Evolutionary conservation across 2,888 invertebrate species (phyloP).

Genomic region (Euphydryas editha): DNA sequence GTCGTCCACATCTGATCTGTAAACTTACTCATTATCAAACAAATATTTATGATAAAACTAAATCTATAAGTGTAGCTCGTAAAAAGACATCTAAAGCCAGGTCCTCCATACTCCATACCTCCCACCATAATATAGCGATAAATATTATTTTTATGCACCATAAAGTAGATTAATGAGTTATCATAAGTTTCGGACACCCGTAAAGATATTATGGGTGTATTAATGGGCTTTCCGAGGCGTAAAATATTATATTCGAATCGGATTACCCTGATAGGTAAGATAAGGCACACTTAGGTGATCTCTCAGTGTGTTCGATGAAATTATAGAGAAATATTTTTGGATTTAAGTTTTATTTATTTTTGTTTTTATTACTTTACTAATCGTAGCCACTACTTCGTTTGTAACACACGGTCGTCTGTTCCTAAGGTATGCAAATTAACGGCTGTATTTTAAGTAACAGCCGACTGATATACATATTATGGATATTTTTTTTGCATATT

Average conservation of each 20-base stretch:
- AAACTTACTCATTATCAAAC: background rate
- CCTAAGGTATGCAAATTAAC: too few relatives aligned
- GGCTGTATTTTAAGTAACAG: too few relatives aligned
- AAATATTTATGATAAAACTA: background rate
- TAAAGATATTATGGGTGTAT: slow-evolving; percentile 41
- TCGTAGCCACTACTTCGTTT: too few relatives aligned
- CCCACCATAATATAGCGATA: slow-evolving; percentile 30
- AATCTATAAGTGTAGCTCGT: background rate
- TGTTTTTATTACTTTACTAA: too few relatives aligned
- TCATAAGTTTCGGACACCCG: slow-evolving; percentile 42
- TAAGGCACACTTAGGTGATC: slow-evolving; percentile 31
- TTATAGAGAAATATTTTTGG: background rate
- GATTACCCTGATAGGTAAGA: slow-evolving; percentile 37
- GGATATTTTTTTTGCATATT: too few relatives aligned
- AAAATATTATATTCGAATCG: slow-evolving; percentile 44
- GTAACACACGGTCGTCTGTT: too few relatives aligned
- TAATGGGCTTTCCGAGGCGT: slow-evolving; percentile 42
- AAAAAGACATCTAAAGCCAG: background rate
- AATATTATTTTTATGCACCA: slow-evolving; percentile 47
- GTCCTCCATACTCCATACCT: background rate
- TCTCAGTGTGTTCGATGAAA: background rate
- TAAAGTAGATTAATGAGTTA: slow-evolving; percentile 49
- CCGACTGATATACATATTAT: too few relatives aligned
- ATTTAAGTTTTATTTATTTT: background rate
- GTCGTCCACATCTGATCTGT: too few relatives aligned